Evolutionary conservation across 2,888 invertebrate genomes (phyloP), one percentile per base, ranked within the genome.

Genomic region (Drosophila glabriapex): DNA sequence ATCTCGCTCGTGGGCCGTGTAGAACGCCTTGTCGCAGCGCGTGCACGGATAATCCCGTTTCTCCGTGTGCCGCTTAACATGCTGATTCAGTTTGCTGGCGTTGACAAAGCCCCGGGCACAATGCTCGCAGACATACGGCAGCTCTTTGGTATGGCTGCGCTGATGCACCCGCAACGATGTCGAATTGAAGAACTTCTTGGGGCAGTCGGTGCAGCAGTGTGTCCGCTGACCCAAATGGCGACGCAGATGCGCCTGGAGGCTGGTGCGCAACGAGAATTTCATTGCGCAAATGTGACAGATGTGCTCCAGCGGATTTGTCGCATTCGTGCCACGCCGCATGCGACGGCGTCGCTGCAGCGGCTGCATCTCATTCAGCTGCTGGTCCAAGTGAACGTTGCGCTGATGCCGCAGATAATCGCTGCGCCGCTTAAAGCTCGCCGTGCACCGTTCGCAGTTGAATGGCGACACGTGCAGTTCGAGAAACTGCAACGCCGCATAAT

Each of bases 11-110:
- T 90, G 89, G 12, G 91, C 92, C 7, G 92, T 84, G 22, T 82
- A 93, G 68, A 93, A 93, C 0, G 87, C 86, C 68, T 93, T 93
- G 14, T 88, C 85, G 63, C 92, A 93, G 10, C 88, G 83, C 6
- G 73, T 80, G 67, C 92, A 93, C 0, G 82, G 78, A 67, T 77
- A 89, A 35, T 92, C 92, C 1, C 92, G 89, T 31, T 91, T 73
- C 59, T 88, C 85, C 4, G 71, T 73, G 19, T 93, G 93, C 1
- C 91, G 81, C 41, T 92, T 92, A 0, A 91, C 83, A 22, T 93
- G 92, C 73, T 92, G 92, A 70, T 92, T 93, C 25, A 92, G 76
- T 41, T 92, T 93, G 63, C 92, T 92, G 72, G 85, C 91, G 56
- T 92, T 92, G 0, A 92, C 91, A 46, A 92, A 93, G 4, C 86